Base-by-base conservation (phyloP, 2,113 vertebrate genomes). In the Paradoxurus hermaphroditus region DNA sequence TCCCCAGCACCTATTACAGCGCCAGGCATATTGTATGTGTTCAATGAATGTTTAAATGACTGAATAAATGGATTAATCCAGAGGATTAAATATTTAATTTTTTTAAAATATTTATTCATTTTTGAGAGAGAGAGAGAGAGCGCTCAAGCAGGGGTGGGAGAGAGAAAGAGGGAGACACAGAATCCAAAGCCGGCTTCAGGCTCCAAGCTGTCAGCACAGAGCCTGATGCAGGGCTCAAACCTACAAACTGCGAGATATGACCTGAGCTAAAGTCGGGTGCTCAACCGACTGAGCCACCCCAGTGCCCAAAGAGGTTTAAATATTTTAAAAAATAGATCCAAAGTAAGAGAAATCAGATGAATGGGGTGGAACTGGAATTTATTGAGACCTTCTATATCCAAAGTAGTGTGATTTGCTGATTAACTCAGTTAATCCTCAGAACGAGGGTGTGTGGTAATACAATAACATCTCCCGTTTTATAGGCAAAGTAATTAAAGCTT, bases 21-120 rank as follows among this genome's bases (percentile, higher is more conserved):
- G 39, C 14, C 3, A 18, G 27, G 2, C 29, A 51, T 86, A 27
- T 16, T 78, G 8, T 62, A 95, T 75, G 7, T 59, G 21, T 73
- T 78, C 27, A 84, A 29, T 86, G 72, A 90, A 75, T 94, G 15
- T 73, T 84, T 79, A 95, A 93, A 19, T 91, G 70, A 81, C 46
- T 56, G 31, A 65, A 65, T 78, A 87, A 49, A 39, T 73, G n/a
- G 91, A 87, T 90, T 46, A 68, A 75, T 65, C 44, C 75, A 92
- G 67, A 92, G n/a, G 75, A 18, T 19, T 51, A 14, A 39, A 23
- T 75, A 53, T 9, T 68, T 31, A n/a, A 59, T 9, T 10, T 59
- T 59, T 59, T 49, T 14, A 13, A 9, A 59, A 59, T 21, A 23
- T 59, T 56, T 56, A 56, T 56, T 59, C 56, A 59, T 59, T 59